phyloP scores from a whole-genome alignment of 2,888 invertebrate genomes.

The Pseudeuparius sepicola region DNA sequence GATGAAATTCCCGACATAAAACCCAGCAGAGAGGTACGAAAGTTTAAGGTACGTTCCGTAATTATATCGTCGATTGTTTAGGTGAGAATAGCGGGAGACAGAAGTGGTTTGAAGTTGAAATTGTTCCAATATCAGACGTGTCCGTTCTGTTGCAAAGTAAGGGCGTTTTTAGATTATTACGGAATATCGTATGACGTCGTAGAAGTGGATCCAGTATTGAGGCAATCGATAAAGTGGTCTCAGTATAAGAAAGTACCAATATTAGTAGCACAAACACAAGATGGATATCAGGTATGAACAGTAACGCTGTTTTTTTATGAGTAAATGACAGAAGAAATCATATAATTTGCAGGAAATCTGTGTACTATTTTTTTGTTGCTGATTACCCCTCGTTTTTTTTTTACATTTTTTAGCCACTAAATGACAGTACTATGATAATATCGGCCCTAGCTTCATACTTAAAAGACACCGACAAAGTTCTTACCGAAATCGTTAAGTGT shows the following conservation, averaged over 20 bases:
- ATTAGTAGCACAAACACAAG: conserved; percentile 61
- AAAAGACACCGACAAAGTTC: conserved; percentile 45
- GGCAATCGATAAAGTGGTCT: conserved; percentile 89
- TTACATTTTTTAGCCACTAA: conserved; percentile 48
- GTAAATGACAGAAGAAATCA: not conserved
- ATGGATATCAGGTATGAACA: conserved; percentile 56
- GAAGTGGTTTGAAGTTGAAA: conserved; percentile 63
- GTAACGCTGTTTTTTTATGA: not conserved
- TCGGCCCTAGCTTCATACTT: conserved; percentile 76
- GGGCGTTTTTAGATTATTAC: conserved; percentile 83
- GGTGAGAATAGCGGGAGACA: conserved; percentile 55
- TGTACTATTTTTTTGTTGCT: conserved; percentile 6
- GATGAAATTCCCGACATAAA: conserved; percentile 36
- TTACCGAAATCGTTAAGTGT: conserved; percentile 63
- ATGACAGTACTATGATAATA: conserved; percentile 91
- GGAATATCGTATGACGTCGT: conserved; percentile 92
- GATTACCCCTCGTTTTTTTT: conserved; percentile 15
- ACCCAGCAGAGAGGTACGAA: conserved; percentile 41
- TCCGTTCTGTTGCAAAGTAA: conserved; percentile 93
- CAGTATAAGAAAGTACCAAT: conserved; percentile 92
- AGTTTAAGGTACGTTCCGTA: not conserved
- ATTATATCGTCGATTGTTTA: conserved; percentile 37
- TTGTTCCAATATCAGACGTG: conserved; percentile 96
- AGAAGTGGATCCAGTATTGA: conserved; percentile 92
- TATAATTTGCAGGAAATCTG: not conserved